Evolutionary conservation across 2,113 vertebrate species (phyloP), one percentile per base, ranked within the genome.

Genomic region (Hypanus sabinus): DNA sequence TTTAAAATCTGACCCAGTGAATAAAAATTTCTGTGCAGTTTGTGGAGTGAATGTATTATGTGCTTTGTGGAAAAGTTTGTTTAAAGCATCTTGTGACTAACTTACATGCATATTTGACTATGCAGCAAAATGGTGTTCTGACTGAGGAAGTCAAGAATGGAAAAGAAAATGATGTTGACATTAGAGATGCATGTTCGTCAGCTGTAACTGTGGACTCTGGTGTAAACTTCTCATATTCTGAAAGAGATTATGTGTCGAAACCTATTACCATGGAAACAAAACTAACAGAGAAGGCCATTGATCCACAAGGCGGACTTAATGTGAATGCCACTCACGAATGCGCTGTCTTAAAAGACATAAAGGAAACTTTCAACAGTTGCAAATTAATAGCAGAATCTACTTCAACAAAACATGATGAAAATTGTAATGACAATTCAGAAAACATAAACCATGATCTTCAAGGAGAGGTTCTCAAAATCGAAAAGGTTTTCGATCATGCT

Each of bases 151-250:
- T 20, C 30, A 73, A 30, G 33, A 93, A 55, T 73, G 91, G 24
- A 55, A 24, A 93, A 93, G 36, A 73, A 73, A 75, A 93, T 71
- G 70, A 73, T 87, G 55, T 27, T 73, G 38, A 75, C 38, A 7
- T 93, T 70, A 38, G 91, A 93, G 70, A 87, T 95, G 94, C 85
- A 94, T 95, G 94, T 55, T 94, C 94, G 93, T 94, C 95, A 93
- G 94, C 95, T 38, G 95, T 97, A 95, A 95, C 97, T 95, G 97
- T 97, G 97, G 97, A 97, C 96, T 97, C 97, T 77, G 94, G 94
- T 94, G 96, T 97, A 95, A 96, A 96, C 95, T 96, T 96, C 96
- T 96, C 95, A 95, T 94, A 94, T 94, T 94, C 94, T 83, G 95
- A 92, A 83, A 95, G 94, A 68, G 85, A 94, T 94, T 94, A 94